Conservation (phyloP, 1,140 invertebrate genomes). For the Mylabris phalerata region DNA sequence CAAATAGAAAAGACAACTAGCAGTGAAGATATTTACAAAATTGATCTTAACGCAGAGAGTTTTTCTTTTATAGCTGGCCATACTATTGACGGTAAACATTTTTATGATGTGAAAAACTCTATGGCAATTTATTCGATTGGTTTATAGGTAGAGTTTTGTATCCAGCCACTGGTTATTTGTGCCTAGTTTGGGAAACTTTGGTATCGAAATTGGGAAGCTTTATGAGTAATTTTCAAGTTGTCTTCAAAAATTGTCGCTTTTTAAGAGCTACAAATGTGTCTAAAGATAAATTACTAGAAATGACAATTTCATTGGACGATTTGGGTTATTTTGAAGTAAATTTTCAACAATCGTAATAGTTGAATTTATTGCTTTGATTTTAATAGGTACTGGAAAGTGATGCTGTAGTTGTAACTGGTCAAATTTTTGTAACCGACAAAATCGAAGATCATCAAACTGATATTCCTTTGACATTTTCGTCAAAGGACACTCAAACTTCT, state of each 20-base stretch:
- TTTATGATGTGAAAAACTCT: no score
- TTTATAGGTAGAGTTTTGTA: conserved; percentile 59
- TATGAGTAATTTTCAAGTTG: conserved; percentile 64
- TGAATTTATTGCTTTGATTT: conserved; percentile 40
- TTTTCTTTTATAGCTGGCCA: conserved; percentile 75
- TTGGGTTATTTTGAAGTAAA: conserved; percentile 69
- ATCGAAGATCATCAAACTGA: conserved; percentile 59
- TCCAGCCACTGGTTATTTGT: conserved; percentile 82
- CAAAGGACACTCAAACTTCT: no score
- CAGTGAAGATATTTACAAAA: conserved; percentile 3
- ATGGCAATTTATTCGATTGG: no score
- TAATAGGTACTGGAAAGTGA: conserved; percentile 50
- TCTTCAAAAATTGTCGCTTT: conserved; percentile 63
- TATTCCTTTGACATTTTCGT: no score
- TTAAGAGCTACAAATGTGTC: conserved; percentile 64
- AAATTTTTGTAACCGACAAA: conserved; percentile 70
- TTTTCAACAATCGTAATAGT: conserved; percentile 80
- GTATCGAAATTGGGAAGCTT: conserved; percentile 68
- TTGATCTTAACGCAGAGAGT: conserved; percentile 47
- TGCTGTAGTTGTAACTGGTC: conserved; percentile 47
- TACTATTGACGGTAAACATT: conserved; percentile 61
- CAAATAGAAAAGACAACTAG: no score
- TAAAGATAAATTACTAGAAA: conserved; percentile 58
- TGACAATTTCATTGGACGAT: conserved; percentile 78
- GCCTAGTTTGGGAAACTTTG: conserved; percentile 79